Evolutionary conservation across 2,888 invertebrate genomes (phyloP).

Genomic region (Lampropteryx suffumata): DNA sequence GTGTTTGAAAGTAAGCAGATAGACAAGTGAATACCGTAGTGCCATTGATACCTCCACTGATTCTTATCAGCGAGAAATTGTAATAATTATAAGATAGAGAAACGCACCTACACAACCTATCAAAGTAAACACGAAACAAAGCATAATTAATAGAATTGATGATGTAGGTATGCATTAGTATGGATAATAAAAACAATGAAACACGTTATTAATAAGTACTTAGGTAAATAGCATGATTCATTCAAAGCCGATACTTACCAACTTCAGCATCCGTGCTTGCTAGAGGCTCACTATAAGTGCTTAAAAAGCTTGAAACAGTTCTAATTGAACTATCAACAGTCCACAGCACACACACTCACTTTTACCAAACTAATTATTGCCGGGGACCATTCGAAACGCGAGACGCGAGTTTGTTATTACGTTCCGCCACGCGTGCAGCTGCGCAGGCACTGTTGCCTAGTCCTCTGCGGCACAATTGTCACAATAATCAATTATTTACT

Average conservation of each 20-base stretch:
- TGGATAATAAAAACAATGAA: conserved; percentile 7
- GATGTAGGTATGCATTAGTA: neutral
- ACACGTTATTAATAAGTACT: conserved; percentile 1
- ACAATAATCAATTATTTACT: conserved; percentile 65
- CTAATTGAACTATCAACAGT: conserved; percentile 72
- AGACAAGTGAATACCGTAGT: neutral
- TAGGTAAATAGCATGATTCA: conserved; percentile 42
- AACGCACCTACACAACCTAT: conserved; percentile 18
- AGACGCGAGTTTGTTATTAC: conserved; percentile 71
- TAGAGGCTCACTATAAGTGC: conserved; percentile 48
- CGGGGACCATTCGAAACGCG: conserved; percentile 68
- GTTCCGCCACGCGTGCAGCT: conserved; percentile 67
- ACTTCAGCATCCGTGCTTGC: conserved; percentile 69
- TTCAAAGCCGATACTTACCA: conserved; percentile 62
- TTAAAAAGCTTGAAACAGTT: conserved; percentile 66
- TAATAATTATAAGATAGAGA: conserved; percentile 26
- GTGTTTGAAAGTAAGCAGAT: conserved; percentile 4
- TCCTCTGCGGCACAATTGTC: conserved; percentile 42
- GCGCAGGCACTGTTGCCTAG: conserved; percentile 38
- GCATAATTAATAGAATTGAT: conserved; percentile 1
- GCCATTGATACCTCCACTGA: conserved; percentile 19
- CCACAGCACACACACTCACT: conserved; percentile 78
- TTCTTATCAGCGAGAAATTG: conserved; percentile 18
- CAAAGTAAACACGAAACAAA: conserved; percentile 21
- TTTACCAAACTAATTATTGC: conserved; percentile 77